Percentiles rank a stretch among this genome's conserved stretches.
These are phyloP conservation scores for Eumeta japonica DNA, from an alignment of 1,140 invertebrate species.

Conservation along the genomic window DNA sequence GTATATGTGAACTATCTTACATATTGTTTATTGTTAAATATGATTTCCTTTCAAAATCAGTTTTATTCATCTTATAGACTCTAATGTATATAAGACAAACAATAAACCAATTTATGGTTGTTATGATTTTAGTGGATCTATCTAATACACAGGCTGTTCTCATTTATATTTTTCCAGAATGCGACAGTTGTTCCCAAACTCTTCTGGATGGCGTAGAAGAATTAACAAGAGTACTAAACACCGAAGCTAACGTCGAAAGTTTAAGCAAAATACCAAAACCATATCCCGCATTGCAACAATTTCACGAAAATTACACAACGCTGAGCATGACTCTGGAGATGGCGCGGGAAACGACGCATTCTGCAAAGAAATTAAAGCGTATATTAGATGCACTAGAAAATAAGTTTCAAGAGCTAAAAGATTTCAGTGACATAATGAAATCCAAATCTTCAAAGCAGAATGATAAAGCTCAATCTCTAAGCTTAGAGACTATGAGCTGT, in stretches of 20 bases:
- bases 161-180: too few relatives aligned
- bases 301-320: too few relatives aligned
- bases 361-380: too few relatives aligned
- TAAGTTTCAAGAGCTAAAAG: conserved; percentile 16
- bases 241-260: conserved; percentile 58
- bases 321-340: conserved; percentile 25
- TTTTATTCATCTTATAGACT: too few relatives aligned
- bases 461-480: conserved; percentile 27
- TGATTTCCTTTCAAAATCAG: too few relatives aligned
- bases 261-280: conserved; percentile 73
- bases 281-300: conserved; percentile 62
- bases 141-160: too few relatives aligned
- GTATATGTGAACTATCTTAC: not conserved
- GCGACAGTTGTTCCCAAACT: conserved; percentile 87
- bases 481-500: conserved; percentile 41
- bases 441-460: conserved; percentile 20
- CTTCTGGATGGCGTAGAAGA: conserved; percentile 73
- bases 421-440: conserved; percentile 21
- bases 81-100: too few relatives aligned
- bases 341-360: too few relatives aligned
- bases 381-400: too few relatives aligned
- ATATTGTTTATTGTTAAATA: too few relatives aligned
- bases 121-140: too few relatives aligned
- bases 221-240: conserved; percentile 57
- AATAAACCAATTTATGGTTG: too few relatives aligned